Conservation (phyloP, 2,888 invertebrate genomes). For the Drosophila anomelani region DNA sequence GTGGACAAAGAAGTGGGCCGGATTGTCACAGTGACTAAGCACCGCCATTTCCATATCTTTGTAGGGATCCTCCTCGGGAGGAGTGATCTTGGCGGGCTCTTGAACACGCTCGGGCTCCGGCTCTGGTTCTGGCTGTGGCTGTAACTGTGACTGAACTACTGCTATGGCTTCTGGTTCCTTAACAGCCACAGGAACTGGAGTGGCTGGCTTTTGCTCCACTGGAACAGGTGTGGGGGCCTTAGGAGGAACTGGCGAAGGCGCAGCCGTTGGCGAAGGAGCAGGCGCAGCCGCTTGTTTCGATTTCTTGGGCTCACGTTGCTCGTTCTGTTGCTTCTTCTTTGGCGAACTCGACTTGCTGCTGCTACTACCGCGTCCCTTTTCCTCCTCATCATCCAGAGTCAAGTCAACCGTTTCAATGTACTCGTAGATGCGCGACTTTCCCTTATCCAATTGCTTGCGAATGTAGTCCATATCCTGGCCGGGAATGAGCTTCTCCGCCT, state of each 20-base stretch:
- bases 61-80: constrained; percentile 71
- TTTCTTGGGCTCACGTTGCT: constrained; percentile 27
- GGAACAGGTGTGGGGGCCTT: constrained; percentile 20
- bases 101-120: not conserved
- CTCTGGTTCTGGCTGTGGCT: not conserved
- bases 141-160: too few relatives aligned
- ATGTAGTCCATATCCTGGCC: constrained; percentile 79
- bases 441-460: constrained; percentile 81
- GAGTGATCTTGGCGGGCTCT: constrained; percentile 4
- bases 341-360: constrained; percentile 38
- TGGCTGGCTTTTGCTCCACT: constrained; percentile 5
- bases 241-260: not conserved
- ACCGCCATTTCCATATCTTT: constrained; percentile 85
- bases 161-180: constrained; percentile 11
- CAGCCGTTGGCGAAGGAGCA: not conserved
- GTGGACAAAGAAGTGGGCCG: constrained; percentile 91
- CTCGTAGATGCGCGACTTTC: constrained; percentile 75
- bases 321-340: constrained; percentile 49
- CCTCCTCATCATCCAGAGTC: constrained; percentile 82
- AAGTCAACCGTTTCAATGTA: constrained; percentile 83
- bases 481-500: constrained; percentile 71
- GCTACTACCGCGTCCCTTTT: constrained; percentile 50
- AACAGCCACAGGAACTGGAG: constrained; percentile 9
- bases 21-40: constrained; percentile 90
- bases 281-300: not conserved